phyloP scores from a whole-genome alignment of 1,140 invertebrate species.

The Araneus ventricosus region DNA sequence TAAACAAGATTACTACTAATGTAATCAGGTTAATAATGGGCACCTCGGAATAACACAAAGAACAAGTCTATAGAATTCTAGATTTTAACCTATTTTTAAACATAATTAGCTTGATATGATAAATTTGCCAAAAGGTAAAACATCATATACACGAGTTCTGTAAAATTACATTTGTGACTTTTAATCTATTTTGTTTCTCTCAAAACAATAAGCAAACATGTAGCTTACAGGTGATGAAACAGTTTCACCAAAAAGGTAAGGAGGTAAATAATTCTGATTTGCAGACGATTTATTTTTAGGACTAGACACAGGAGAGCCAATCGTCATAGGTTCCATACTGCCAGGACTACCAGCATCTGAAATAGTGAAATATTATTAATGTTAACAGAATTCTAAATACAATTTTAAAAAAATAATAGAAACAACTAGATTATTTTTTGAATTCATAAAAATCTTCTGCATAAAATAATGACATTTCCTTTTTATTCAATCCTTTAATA shows the following conservation, averaged over 20 bases:
- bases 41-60: background rate
- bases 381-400: too few species aligned
- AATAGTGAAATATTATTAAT: background rate
- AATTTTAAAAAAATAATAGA: too few species aligned
- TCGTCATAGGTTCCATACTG: constrained; percentile 62
- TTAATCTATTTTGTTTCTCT: background rate
- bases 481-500: too few species aligned
- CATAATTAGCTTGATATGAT: too few species aligned
- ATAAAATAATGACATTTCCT: too few species aligned
- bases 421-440: too few species aligned
- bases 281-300: constrained; percentile 40
- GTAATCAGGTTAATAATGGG: too few species aligned
- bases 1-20: too few species aligned
- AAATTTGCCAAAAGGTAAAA: too few species aligned
- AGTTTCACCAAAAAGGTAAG: constrained; percentile 66
- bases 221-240: constrained; percentile 64
- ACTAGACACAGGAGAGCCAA: constrained; percentile 70
- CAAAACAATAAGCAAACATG: background rate
- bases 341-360: constrained; percentile 52
- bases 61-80: background rate
- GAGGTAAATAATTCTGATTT: constrained; percentile 64
- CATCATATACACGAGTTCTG: too few species aligned
- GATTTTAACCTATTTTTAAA: background rate
- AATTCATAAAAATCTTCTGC: too few species aligned
- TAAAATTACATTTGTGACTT: too few species aligned